These are phyloP conservation scores for Cephus pygmeus DNA, from an alignment of 2,888 invertebrate genomes.

Conservation along the genomic window DNA sequence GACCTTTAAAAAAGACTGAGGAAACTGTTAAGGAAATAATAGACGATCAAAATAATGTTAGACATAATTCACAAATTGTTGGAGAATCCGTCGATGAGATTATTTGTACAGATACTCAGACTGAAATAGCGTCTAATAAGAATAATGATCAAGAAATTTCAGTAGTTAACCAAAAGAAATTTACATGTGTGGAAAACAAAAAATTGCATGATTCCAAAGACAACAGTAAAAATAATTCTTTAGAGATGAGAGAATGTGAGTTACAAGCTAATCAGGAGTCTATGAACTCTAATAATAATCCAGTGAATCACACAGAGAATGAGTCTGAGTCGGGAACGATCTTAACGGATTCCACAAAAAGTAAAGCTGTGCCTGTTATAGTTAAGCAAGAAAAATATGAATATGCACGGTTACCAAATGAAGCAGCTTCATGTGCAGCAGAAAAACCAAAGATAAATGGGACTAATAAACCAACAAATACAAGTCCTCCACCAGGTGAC, in stretches of 20 bases:
- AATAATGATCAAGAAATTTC: neutral
- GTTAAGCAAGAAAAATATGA: constrained; percentile 36
- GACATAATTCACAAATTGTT: neutral
- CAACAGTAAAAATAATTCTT: neutral
- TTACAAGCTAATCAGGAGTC: neutral
- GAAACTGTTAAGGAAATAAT: neutral
- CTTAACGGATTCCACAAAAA: neutral
- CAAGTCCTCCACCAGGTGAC: constrained; percentile 30
- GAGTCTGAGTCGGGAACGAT: neutral
- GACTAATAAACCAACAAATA: constrained; percentile 10
- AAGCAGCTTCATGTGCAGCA: constrained; percentile 10
- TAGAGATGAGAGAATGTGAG: neutral
- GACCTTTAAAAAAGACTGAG: neutral
- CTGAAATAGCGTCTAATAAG: neutral
- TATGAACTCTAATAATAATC: neutral
- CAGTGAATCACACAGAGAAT: neutral
- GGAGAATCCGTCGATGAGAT: neutral
- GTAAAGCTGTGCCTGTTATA: constrained; percentile 23
- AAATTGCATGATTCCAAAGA: neutral
- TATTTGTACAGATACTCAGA: neutral
- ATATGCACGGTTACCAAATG: constrained; percentile 30
- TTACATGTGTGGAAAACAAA: neutral
- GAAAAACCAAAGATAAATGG: constrained; percentile 8
- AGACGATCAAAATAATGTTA: neutral
- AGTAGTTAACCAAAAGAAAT: neutral